Percentiles rank a stretch among this genome's conserved stretches.
Evolutionary conservation across 30 jellyfish, hydroid and myxozoan species (phyloP).

Genomic region (Cassiopea andromeda): DNA sequence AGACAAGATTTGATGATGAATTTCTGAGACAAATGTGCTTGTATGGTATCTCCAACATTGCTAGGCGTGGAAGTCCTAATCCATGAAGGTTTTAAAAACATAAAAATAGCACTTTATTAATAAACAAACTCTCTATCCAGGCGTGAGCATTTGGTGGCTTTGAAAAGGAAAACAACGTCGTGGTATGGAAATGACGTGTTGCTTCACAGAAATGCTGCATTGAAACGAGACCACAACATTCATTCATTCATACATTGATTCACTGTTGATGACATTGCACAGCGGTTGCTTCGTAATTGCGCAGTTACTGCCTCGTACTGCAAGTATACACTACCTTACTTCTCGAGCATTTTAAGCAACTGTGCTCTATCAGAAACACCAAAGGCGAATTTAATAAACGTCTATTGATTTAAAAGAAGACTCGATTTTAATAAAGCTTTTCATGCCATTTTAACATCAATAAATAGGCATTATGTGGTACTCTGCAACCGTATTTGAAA

Average conservation of each 20-base stretch:
- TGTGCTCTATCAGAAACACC: background rate
- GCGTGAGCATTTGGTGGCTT: background rate
- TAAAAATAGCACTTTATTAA: background rate
- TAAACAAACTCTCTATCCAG: constrained; percentile 5
- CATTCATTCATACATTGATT: background rate
- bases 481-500: constrained; percentile 91
- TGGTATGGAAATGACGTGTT: background rate
- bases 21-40: background rate
- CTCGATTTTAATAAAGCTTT: too few relatives aligned
- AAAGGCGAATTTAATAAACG: background rate
- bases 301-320: too few relatives aligned
- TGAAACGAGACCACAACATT: background rate
- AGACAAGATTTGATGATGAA: too few relatives aligned
- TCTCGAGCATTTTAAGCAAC: too few relatives aligned
- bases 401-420: too few relatives aligned
- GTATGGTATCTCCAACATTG: background rate
- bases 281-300: background rate
- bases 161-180: constrained; percentile 12
- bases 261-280: background rate
- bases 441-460: background rate
- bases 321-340: too few relatives aligned
- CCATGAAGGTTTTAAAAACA: background rate
- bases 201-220: background rate
- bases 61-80: background rate
- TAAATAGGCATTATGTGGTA: constrained; percentile 77